Evolutionary conservation across 2,888 invertebrate genomes (phyloP), one percentile per base, ranked within the genome.

Genomic region (Laspeyria flexula): DNA sequence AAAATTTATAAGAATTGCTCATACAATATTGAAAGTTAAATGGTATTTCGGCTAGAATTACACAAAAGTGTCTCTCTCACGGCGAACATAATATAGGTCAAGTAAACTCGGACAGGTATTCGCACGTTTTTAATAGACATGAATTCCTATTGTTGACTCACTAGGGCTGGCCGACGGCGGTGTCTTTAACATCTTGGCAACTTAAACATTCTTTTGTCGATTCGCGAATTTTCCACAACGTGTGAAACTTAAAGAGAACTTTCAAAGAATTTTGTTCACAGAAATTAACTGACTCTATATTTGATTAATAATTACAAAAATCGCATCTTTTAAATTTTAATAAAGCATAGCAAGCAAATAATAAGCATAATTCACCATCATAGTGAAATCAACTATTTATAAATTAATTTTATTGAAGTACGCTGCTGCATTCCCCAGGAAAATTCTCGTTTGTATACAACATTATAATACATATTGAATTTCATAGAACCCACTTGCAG

Each of bases 81-180:
- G 18, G 37, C 37, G 29, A 25, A 33, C 52, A 52, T 58, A 58
- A 79, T 72, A 63, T 78, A 74, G 81, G 79, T 77, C 80, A 79
- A 75, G 72, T 55, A 56, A 73, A 71, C 62, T 60, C 52, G 47
- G 60, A 55, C 74, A 79, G 77, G 79, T 77, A 78, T 75, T 72
- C 59, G 66, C 59, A 64, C 58, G 75, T 79, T 84, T 79, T 76
- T 78, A 80, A 77, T 79, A 83, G 77, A 77, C 65, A 65, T 52
- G 55, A 65, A 75, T 76, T 76, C 71, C 73, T 75, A 73, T 77
- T 79, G 80, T 79, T 64, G 54, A 65, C 62, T 58, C 60, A 56
- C 55, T 49, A 42, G 55, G 56, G 65, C 63, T 61, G 58, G 47
- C 67, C 60, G 61, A 60, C 50, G 60, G 41, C 43, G 50, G 43